phyloP scores from a whole-genome alignment of 2,888 invertebrate species.

The Hirtodrosophila confusa region DNA sequence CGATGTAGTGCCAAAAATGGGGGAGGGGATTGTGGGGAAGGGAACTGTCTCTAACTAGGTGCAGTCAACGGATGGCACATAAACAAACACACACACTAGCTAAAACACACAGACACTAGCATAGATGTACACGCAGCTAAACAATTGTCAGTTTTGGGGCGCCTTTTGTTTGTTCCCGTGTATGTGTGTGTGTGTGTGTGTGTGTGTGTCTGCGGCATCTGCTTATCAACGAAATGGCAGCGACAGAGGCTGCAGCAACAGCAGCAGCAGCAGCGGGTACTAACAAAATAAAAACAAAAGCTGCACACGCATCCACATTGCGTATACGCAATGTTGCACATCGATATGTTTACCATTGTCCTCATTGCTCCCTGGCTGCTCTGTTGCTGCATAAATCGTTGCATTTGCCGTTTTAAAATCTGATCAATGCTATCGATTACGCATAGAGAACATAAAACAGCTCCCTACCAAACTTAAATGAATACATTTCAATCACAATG shows the following conservation, averaged over 20 bases:
- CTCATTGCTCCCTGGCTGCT: slow-evolving; percentile 16
- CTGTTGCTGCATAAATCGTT: slow-evolving; percentile 20
- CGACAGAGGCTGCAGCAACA: slow-evolving; percentile 41
- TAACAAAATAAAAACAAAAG: slow-evolving; percentile 40
- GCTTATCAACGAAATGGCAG: slow-evolving; percentile 71
- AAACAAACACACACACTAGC: slow-evolving; percentile 38
- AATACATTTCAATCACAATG: not conserved
- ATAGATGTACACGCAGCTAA: slow-evolving; percentile 35
- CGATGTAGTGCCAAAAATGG: not conserved
- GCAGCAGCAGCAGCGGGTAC: slow-evolving; percentile 18
- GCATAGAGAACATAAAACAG: not conserved
- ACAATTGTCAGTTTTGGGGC: slow-evolving; percentile 64
- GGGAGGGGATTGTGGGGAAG: not conserved
- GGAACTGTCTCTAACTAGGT: slow-evolving; percentile 54
- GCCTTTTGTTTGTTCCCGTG: slow-evolving; percentile 56
- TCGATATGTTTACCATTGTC: slow-evolving; percentile 6
- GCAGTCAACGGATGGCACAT: slow-evolving; percentile 62
- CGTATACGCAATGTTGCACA: slow-evolving; percentile 58
- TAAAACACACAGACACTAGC: slow-evolving; percentile 7
- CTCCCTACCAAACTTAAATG: no score
- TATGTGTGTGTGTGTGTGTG: slow-evolving; percentile 5
- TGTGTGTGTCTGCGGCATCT: slow-evolving; percentile 32
- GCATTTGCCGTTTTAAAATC: slow-evolving; percentile 9
- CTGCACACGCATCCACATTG: slow-evolving; percentile 27
- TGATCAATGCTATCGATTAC: slow-evolving; percentile 19